Evolutionary conservation across 2,113 vertebrate species (phyloP).

Genomic region (Campylomormyrus tamandua): DNA sequence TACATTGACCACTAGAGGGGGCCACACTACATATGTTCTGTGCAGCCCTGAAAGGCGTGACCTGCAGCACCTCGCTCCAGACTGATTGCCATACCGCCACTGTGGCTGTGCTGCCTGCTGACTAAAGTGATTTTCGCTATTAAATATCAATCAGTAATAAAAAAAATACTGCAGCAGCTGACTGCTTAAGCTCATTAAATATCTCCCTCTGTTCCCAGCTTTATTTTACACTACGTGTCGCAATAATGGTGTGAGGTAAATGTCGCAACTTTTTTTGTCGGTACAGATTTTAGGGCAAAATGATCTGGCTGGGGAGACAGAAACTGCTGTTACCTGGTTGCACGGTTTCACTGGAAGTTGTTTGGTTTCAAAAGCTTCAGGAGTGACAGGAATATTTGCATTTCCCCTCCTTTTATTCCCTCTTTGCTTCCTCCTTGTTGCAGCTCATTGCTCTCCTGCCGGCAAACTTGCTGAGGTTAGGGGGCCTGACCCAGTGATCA

Average conservation of each 20-base stretch:
- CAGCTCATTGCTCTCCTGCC: neutral
- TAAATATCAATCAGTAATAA: neutral
- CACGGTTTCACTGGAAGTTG: neutral
- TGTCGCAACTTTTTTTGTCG: neutral
- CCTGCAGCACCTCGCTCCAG: neutral
- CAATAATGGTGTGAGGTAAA: neutral
- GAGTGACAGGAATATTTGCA: neutral
- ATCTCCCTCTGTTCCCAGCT: neutral
- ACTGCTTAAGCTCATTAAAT: neutral
- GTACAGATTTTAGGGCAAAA: neutral
- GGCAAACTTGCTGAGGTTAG: neutral
- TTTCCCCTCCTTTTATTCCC: neutral
- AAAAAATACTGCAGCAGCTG: neutral
- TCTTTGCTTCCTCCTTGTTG: neutral
- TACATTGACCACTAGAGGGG: neutral
- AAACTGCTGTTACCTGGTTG: neutral
- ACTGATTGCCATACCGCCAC: neutral
- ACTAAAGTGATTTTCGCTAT: neutral
- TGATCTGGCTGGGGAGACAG: neutral
- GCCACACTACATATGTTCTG: neutral
- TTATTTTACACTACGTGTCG: neutral
- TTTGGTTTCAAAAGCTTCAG: neutral
- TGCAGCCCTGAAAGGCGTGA: neutral
- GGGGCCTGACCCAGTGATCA: neutral
- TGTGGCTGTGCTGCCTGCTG: neutral